Evolutionary conservation across 2,888 invertebrate genomes (phyloP).

Genomic region (Chorisops tibialis): DNA sequence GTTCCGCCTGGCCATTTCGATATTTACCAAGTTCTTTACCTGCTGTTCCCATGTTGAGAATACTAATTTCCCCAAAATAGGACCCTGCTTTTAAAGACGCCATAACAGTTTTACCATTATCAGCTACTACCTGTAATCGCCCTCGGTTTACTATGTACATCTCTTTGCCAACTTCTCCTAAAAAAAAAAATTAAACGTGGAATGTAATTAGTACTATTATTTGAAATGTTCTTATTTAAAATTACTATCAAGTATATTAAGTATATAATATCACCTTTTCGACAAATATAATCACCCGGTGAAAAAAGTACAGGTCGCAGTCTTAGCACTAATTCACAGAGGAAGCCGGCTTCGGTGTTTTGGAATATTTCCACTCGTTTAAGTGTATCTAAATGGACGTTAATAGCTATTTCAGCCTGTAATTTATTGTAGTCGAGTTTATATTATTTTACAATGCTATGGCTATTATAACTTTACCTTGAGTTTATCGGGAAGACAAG

Average conservation of each 20-base stretch:
- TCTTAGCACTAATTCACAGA: constrained; percentile 93
- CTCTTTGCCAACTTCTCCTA: constrained; percentile 98
- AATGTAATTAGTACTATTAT: neutral
- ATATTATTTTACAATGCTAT: neutral
- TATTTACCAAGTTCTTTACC: constrained; percentile 96
- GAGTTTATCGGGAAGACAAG: constrained; percentile 93
- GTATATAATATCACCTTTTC: constrained; percentile 74
- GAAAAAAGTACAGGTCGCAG: constrained; percentile 95
- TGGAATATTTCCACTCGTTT: constrained; percentile 98
- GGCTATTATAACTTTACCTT: constrained; percentile 55
- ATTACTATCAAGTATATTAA: neutral
- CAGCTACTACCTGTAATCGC: constrained; percentile 89
- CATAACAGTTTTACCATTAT: constrained; percentile 92
- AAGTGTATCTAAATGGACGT: constrained; percentile 96
- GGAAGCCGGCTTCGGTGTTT: constrained; percentile 98
- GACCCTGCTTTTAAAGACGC: constrained; percentile 97
- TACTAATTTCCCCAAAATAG: constrained; percentile 99
- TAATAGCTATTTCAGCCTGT: constrained; percentile 94
- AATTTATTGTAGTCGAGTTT: neutral
- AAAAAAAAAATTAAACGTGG: constrained; percentile 36
- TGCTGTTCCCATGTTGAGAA: constrained; percentile 99
- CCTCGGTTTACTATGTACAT: constrained; percentile 99
- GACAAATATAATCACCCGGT: constrained; percentile 97
- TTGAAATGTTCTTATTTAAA: no score
- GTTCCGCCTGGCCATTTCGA: constrained; percentile 59